Evolutionary conservation across 2,888 invertebrate genomes (phyloP), one percentile per base, ranked within the genome.

Genomic region (Ectropis crepuscularia): DNA sequence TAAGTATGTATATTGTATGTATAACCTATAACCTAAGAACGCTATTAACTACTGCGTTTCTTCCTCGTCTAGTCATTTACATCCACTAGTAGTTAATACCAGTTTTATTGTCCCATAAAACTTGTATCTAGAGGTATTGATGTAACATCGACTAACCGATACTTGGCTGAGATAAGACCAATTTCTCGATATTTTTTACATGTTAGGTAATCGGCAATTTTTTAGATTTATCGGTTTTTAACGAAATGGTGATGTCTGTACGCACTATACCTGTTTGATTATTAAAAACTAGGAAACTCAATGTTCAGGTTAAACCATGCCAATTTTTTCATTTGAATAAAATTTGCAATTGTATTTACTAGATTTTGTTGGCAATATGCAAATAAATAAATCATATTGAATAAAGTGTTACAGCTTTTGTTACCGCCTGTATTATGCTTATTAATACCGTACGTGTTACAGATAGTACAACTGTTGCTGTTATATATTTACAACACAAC

Each of bases 111-210:
- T 43, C 28, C 43, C 36, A 53, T 43, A 53, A 42, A 43, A 42
- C 42, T 36, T 43, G 28, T 53, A 28, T 51, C 41, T 4, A 28
- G 16, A 28, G 16, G 16, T 51, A 42, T 53, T 53, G 42, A 53
- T 53, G 43, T 53, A 53, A 53, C 53, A n/a, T 53, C 51, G 46
- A 51, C 49, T 41, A 12, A 39, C 50, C 39, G 39, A 41, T 51
- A 41, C 16, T 65, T 67, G 53, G 59, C 41, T 53, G 28, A 51
- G 51, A 51, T 51, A 51, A 39, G 41, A 51, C 9, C 0, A 51
- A 51, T 51, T 51, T 51, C 16, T 51, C 41, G 16, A 10, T 41
- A 0, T 39, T 38, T 38, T 39, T 38, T 38, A 16, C 37, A 7
- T 7, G 16, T 51, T 39, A 51, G 39, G 16, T 5, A 51, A 51